Evolutionary conservation across 2,113 vertebrate species (phyloP).

Genomic region (Eptesicus fuscus): DNA sequence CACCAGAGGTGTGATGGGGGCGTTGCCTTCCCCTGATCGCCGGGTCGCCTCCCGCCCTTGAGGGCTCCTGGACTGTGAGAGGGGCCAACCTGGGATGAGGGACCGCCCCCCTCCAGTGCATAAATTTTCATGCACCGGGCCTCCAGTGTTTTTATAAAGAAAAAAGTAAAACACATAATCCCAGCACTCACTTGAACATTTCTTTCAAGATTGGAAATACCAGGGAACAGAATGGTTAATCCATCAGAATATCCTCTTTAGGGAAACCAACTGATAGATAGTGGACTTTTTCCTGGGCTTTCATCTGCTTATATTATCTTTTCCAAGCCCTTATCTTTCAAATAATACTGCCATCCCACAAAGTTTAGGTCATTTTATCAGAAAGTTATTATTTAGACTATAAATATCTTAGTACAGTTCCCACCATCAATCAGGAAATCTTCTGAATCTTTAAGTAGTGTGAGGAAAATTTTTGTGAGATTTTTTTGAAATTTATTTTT

Average conservation of each 20-base stretch:
- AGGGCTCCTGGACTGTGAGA: too few species aligned
- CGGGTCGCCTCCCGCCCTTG: too few species aligned
- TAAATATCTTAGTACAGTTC: background rate
- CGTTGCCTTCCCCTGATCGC: too few species aligned
- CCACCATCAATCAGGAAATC: background rate
- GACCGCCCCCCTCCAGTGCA: too few species aligned
- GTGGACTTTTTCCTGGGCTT: background rate
- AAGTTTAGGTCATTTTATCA: background rate
- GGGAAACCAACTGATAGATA: background rate
- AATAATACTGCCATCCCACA: background rate
- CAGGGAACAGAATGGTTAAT: background rate
- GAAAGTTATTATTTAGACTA: slow-evolving; percentile 2
- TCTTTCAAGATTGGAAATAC: background rate
- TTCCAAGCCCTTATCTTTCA: background rate
- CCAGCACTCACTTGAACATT: background rate
- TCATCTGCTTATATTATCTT: background rate
- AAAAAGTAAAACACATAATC: background rate
- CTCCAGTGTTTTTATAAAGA: background rate
- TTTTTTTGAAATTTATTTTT: background rate
- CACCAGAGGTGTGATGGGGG: too few species aligned
- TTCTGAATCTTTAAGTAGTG: background rate
- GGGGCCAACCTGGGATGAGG: too few species aligned
- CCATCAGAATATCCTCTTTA: background rate
- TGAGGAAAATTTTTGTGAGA: background rate
- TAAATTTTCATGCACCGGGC: too few species aligned